Conservation (phyloP, 2,888 invertebrate genomes). For the Chelonus formosanus region DNA sequence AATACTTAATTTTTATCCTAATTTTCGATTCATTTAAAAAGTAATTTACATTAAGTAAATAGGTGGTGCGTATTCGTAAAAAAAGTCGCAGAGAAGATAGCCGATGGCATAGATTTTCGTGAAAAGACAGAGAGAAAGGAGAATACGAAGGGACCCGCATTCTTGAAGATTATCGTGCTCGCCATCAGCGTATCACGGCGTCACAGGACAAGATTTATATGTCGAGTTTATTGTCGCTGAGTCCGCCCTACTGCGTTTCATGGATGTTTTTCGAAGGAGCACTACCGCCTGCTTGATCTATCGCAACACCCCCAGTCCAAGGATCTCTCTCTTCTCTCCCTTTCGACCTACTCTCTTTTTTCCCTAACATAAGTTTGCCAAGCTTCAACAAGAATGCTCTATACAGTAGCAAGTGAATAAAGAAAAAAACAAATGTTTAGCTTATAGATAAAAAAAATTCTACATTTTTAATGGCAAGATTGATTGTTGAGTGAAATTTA, state of each 20-base stretch:
- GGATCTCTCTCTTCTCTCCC: constrained; percentile 35
- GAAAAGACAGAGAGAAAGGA: constrained; percentile 36
- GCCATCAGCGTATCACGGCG: constrained; percentile 66
- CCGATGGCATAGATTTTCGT: constrained; percentile 36
- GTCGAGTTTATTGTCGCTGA: constrained; percentile 66
- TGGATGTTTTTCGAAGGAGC: constrained; percentile 66
- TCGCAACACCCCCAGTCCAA: constrained; percentile 55
- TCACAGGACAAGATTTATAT: constrained; percentile 66
- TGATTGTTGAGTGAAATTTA: no score
- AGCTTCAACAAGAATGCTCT: no score
- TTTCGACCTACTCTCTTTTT: constrained; percentile 25
- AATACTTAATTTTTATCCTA: no score
- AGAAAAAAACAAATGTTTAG: no score
- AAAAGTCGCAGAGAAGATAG: constrained; percentile 30
- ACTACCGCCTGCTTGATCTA: constrained; percentile 64
- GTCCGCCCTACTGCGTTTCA: constrained; percentile 66
- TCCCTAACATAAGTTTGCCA: constrained; percentile 16
- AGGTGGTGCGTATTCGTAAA: no score
- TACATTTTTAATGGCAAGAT: no score
- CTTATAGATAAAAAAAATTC: no score
- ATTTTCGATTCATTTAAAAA: no score
- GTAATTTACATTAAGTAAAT: no score
- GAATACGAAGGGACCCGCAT: constrained; percentile 54
- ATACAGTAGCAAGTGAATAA: no score
- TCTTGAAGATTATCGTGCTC: constrained; percentile 66